Evolutionary conservation across 2,797 vertebrate species (phyloP).

Genomic region (Pseudotriccus pelzelni): DNA sequence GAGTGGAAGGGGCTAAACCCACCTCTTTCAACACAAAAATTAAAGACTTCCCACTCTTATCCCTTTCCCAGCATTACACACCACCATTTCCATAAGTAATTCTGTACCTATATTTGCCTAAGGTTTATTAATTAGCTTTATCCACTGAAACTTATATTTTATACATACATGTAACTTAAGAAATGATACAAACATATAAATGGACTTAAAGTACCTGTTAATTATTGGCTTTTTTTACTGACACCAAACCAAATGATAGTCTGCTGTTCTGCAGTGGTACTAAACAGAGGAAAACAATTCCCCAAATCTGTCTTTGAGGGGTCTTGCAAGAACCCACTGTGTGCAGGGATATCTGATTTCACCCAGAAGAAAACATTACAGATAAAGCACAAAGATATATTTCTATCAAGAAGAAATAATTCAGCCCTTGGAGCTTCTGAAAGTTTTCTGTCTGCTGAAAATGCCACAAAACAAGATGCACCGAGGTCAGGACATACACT

Average conservation of each 20-base stretch:
- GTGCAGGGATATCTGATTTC: background rate
- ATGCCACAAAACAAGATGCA: background rate
- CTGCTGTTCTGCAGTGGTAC: background rate
- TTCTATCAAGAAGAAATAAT: background rate
- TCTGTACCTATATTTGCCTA: background rate
- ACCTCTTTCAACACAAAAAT: background rate
- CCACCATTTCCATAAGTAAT: background rate
- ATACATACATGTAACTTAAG: background rate
- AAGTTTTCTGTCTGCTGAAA: background rate
- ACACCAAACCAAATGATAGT: background rate
- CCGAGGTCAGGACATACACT: background rate
- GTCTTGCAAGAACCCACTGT: background rate
- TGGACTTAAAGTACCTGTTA: background rate
- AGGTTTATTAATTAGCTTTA: background rate
- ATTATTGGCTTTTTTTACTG: background rate
- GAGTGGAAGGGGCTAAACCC: background rate
- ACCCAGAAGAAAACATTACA: background rate
- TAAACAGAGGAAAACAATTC: background rate
- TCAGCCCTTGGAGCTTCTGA: background rate
- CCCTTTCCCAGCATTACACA: background rate
- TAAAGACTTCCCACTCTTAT: background rate
- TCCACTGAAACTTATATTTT: background rate
- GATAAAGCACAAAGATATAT: background rate
- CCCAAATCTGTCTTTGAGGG: background rate
- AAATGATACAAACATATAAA: background rate